Base-by-base conservation (phyloP, 1,140 invertebrate species). In the Drepana arcuata region DNA sequence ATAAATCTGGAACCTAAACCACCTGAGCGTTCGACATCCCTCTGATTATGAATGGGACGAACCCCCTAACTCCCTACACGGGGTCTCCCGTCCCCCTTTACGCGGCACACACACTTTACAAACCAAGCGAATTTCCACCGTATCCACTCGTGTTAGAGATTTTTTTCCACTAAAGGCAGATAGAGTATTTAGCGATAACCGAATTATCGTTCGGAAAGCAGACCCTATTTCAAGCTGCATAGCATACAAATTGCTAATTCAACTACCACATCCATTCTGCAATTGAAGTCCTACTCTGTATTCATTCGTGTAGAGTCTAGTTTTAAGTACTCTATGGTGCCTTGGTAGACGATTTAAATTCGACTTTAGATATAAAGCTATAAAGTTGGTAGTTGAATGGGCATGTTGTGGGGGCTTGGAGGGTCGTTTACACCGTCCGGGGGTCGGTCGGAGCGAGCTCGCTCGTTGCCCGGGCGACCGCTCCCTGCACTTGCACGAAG, bases 1-100 rank as follows among this genome's bases (percentile, higher is more conserved):
- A 69, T 73, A 78, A 78, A 78, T 78, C 70, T 71, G 59, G 59
- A 59, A 57, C 59, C 59, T 59, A 56, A 69, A 68, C 61, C 73
- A 78, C 70, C 68, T 74, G 70, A 65, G 70, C 60, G 59, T 70
- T 68, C 64, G 61, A 70, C 60, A 52, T 58, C 51, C 58, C 62
- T 40, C 56, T 63, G 63, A 64, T 75, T 72, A 71, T 71, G 63
- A 72, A 70, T 64, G 59, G 62, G 59, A 41, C 37, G 36, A 16
- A 24, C n/a, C 15, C 31, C 38, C 34, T 29, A 13, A n/a, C 13
- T 10, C 7, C 14, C 31, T 31, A 23, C 16, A 30, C 28, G 15
- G 38, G 35, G 10, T 14, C 14, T 10, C 10, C 9, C 11, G 4
- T 14, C n/a, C n/a, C n/a, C n/a, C n/a, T n/a, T n/a, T n/a, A n/a